Conservation (phyloP, 1,140 invertebrate species). For the Zaprionus capensis region DNA sequence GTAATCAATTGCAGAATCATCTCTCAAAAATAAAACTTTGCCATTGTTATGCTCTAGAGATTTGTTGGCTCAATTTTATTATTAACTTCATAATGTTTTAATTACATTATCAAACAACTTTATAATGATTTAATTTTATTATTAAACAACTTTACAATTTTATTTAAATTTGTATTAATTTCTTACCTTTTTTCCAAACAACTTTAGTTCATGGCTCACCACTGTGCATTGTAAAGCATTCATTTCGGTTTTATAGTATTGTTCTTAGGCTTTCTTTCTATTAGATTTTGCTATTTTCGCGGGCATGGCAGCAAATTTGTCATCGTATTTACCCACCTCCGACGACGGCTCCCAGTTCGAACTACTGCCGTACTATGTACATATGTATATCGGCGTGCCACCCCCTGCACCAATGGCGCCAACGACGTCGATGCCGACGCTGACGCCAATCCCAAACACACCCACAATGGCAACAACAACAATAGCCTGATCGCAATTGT, state of each 20-base stretch:
- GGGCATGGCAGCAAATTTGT: conserved; percentile 57
- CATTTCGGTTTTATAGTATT: conserved; percentile 55
- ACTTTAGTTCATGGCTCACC: background rate
- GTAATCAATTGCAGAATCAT: too few species aligned
- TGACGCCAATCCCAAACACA: conserved; percentile 53
- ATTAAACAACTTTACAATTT: conserved; percentile 1
- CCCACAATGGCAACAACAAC: conserved; percentile 53
- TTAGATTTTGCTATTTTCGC: conserved; percentile 45
- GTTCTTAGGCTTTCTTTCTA: conserved; percentile 33
- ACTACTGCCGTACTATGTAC: conserved; percentile 20
- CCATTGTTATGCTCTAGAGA: background rate
- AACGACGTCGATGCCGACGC: conserved; percentile 25
- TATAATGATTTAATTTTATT: background rate
- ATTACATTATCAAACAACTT: background rate
- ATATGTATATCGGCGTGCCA: conserved; percentile 8
- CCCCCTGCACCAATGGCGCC: conserved; percentile 35
- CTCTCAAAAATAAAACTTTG: too few species aligned
- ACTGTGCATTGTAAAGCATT: conserved; percentile 53
- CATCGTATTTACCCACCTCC: conserved; percentile 39
- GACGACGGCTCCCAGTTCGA: conserved; percentile 17
- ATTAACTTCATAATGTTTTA: background rate
- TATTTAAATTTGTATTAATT: background rate
- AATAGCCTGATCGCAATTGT: conserved; percentile 55
- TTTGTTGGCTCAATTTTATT: background rate
- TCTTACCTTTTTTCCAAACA: background rate